Conservation (phyloP, 1,140 invertebrate genomes). For the Alviniconcha marisindica region DNA sequence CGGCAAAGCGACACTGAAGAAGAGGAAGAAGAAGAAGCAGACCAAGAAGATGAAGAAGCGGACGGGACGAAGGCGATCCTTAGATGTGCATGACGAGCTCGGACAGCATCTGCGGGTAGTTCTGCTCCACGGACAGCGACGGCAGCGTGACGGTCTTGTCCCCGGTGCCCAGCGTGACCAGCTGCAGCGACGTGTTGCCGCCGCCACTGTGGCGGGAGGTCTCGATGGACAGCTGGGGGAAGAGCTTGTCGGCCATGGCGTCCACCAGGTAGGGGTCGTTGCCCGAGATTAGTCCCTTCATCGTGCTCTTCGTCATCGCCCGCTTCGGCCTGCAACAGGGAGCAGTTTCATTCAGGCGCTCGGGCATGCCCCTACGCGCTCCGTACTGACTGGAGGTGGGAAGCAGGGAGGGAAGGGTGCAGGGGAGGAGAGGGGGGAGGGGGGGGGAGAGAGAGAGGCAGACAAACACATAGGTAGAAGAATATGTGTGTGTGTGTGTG, state of each 20-base stretch:
- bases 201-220: slow-evolving; percentile 55
- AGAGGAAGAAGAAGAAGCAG: no score
- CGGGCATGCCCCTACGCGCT: background rate
- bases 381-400: background rate
- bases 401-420: background rate
- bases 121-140: slow-evolving; percentile 77
- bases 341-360: no score
- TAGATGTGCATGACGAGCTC: slow-evolving; percentile 76
- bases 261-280: slow-evolving; percentile 79
- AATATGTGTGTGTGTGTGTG: no score
- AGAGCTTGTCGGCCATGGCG: slow-evolving; percentile 75
- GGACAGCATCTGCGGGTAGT: slow-evolving; percentile 78
- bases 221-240: slow-evolving; percentile 75
- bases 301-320: slow-evolving; percentile 56
- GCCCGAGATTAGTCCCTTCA: slow-evolving; percentile 69
- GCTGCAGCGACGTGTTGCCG: slow-evolving; percentile 64
- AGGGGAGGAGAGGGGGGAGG: background rate
- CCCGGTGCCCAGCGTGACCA: slow-evolving; percentile 75
- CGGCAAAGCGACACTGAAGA: no score
- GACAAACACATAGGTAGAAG: no score
- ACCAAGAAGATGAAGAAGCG: no score
- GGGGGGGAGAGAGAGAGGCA: background rate
- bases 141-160: slow-evolving; percentile 77
- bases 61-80: no score
- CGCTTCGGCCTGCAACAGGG: slow-evolving; percentile 50